A percentile compares a stretch with the other conserved stretches of the same genome.
Evolutionary conservation across 2,113 vertebrate species (phyloP).

Genomic region (Mola mola): DNA sequence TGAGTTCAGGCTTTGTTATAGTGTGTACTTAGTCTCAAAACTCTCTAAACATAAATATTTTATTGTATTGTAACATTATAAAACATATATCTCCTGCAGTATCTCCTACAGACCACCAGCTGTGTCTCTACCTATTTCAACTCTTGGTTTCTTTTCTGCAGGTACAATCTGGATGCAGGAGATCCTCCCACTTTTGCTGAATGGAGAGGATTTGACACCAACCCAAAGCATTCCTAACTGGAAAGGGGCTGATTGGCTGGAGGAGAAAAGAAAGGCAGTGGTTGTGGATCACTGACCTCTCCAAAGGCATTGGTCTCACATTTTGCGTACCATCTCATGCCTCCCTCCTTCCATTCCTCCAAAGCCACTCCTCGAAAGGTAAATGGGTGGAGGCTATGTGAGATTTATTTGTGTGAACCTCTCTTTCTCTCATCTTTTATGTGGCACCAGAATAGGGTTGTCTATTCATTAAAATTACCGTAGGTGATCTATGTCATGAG

Average conservation of each 20-base stretch:
- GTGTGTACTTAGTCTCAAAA: no score
- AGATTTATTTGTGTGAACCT: background rate
- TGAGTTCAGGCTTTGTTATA: no score
- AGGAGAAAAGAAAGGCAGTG: conserved; percentile 68
- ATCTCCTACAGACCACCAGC: no score
- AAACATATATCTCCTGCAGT: no score
- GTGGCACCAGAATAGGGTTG: no score
- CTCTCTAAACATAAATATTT: no score
- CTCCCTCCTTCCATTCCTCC: conserved; percentile 76
- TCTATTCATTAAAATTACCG: background rate
- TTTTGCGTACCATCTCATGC: conserved; percentile 82
- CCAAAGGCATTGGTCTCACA: conserved; percentile 86
- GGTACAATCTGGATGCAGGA: conserved; percentile 93
- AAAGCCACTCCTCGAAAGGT: conserved; percentile 93
- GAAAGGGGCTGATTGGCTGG: conserved; percentile 88
- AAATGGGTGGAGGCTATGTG: background rate
- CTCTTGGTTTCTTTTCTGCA: conserved; percentile 53
- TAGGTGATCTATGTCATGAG: conserved; percentile 82
- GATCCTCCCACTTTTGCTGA: conserved; percentile 85
- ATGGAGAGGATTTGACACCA: conserved; percentile 83
- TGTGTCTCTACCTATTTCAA: no score
- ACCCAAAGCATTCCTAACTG: conserved; percentile 84
- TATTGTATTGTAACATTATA: no score
- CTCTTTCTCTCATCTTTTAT: no score
- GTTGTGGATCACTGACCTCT: conserved; percentile 58